A percentile compares a stretch with the other conserved stretches of the same genome.
These are phyloP conservation scores for Verasper variegatus DNA, from an alignment of 2,113 vertebrate species.

Conservation along the genomic window DNA sequence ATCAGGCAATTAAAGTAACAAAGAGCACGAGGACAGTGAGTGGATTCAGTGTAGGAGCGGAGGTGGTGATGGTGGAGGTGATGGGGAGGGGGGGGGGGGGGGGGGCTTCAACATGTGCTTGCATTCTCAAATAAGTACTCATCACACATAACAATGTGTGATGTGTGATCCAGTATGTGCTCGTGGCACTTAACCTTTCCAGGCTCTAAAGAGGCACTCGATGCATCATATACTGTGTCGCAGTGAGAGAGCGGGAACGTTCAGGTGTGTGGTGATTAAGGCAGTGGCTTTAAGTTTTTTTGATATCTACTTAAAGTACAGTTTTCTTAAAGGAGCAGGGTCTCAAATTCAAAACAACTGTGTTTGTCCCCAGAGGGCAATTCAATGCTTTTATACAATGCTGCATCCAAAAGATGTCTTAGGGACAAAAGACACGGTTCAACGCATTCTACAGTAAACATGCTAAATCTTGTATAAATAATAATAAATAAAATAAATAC, in stretches of 20 bases:
- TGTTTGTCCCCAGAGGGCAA: too few relatives aligned
- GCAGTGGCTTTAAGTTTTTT: not conserved
- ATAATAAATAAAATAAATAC: not conserved
- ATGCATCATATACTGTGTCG: not conserved
- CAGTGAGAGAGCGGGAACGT: not conserved
- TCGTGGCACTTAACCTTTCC: conserved; percentile 8
- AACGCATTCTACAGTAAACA: too few relatives aligned
- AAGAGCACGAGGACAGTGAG: conserved; percentile 43
- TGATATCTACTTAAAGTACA: not conserved
- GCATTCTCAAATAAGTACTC: conserved; percentile 31
- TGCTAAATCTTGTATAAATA: not conserved
- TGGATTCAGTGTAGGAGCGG: conserved; percentile 2
- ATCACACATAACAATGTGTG: conserved; percentile 50
- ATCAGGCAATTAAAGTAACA: conserved; percentile 73
- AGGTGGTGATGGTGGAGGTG: not conserved
- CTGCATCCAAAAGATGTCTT: too few relatives aligned
- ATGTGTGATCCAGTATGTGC: conserved; percentile 18
- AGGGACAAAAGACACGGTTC: too few relatives aligned
- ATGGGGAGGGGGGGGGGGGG: not conserved
- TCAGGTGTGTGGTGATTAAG: conserved; percentile 1
- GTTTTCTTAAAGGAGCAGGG: not conserved
- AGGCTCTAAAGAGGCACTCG: conserved; percentile 4
- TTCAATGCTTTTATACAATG: too few relatives aligned
- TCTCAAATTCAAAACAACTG: not conserved
- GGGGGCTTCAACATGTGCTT: conserved; percentile 14